Percentiles rank a stretch among this genome's conserved stretches.
Conservation (phyloP, 2,797 vertebrate genomes). For the Pseudomugil gertrudae region DNA sequence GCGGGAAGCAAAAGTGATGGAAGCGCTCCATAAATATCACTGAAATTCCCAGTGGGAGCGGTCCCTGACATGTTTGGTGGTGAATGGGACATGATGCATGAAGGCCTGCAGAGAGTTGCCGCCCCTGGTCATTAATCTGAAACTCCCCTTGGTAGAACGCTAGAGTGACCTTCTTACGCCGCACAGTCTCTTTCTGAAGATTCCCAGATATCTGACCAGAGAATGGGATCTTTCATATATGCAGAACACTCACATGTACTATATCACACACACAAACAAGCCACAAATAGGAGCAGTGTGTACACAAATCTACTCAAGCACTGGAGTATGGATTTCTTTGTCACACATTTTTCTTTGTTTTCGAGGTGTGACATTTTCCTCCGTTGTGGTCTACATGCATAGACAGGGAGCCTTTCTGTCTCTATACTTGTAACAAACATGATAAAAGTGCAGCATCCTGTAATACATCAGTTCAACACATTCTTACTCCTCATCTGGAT, state of each 20-base stretch:
- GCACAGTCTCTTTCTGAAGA: conserved; percentile 49
- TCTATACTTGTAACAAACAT: conserved; percentile 14
- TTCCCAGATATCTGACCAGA: conserved; percentile 40
- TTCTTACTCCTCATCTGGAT: no score
- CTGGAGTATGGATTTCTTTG: conserved; percentile 4
- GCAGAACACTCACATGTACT: neutral
- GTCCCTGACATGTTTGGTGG: conserved; percentile 67
- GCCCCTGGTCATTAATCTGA: conserved; percentile 74
- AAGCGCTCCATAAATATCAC: conserved; percentile 71
- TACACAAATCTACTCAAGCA: conserved; percentile 6
- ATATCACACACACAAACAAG: conserved; percentile 27
- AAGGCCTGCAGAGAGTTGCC: conserved; percentile 60
- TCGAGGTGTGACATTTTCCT: neutral
- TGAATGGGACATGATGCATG: conserved; percentile 75
- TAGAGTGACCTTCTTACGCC: conserved; percentile 67
- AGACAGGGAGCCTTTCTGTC: conserved; percentile 7
- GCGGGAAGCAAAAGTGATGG: conserved; percentile 61
- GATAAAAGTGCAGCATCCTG: conserved; percentile 9
- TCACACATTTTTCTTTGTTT: neutral
- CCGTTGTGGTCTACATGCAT: conserved; percentile 4
- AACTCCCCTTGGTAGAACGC: conserved; percentile 54
- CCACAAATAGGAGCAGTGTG: conserved; percentile 4
- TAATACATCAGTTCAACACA: neutral
- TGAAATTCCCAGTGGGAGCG: conserved; percentile 59
- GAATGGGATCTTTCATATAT: conserved; percentile 17